These are phyloP conservation scores for Gila orcuttii DNA, from an alignment of 2,113 vertebrate species.

Conservation along the genomic window DNA sequence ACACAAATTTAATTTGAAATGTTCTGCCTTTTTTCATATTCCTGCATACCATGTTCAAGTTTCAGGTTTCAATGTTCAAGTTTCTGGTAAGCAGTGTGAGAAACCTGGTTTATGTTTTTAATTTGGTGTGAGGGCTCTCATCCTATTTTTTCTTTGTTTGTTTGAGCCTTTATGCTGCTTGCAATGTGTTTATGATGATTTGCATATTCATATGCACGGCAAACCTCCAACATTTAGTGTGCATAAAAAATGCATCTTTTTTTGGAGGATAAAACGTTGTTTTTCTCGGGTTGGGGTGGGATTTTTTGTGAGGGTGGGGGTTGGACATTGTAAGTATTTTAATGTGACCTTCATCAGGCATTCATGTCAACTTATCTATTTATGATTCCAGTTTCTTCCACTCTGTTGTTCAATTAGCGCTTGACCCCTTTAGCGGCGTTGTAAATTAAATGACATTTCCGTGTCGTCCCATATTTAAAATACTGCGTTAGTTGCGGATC, in stretches of 20 bases:
- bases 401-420: conserved; percentile 99
- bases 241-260: conserved; percentile 62
- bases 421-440: conserved; percentile 99
- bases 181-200: conserved; percentile 62
- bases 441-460: conserved; percentile 99
- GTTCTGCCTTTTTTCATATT: neutral
- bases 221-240: conserved; percentile 51
- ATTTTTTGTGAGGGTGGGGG: conserved; percentile 7
- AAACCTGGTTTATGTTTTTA: conserved; percentile 24
- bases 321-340: conserved; percentile 83
- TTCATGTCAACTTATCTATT: conserved; percentile 97
- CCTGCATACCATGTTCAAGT: neutral
- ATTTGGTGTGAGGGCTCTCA: conserved; percentile 24
- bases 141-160: conserved; percentile 24
- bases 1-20: neutral
- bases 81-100: neutral
- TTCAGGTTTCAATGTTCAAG: neutral
- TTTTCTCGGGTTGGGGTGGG: conserved; percentile 75
- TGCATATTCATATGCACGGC: conserved; percentile 67
- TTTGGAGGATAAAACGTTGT: conserved; percentile 64
- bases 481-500: conserved; percentile 99
- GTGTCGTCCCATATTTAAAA: conserved; percentile 99
- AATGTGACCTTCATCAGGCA: conserved; percentile 98
- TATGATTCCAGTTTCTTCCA: conserved; percentile 96
- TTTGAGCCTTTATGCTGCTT: conserved; percentile 32